These are phyloP conservation scores for Dermatemys mawii DNA, from an alignment of 2,113 vertebrate species.

Conservation along the genomic window DNA sequence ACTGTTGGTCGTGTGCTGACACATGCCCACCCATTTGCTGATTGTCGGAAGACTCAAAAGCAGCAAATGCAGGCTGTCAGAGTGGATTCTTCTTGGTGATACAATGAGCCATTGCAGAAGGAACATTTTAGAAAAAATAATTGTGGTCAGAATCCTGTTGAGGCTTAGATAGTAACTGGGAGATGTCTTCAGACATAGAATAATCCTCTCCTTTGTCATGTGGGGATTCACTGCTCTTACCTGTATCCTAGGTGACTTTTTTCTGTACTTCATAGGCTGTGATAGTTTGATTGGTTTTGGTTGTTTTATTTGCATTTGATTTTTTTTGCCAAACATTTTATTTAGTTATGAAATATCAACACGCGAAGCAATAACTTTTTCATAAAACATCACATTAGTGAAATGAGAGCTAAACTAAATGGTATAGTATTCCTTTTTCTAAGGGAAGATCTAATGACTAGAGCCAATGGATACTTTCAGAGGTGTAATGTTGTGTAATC, in stretches of 20 bases:
- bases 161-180: not conserved
- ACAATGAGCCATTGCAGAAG: not conserved
- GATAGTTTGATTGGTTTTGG: not conserved
- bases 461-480: accelerated
- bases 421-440: not conserved
- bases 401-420: not conserved
- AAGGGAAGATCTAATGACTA: not conserved
- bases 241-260: not conserved
- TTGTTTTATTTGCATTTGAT: not conserved
- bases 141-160: not conserved
- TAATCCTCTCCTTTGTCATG: not conserved
- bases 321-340: not conserved
- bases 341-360: not conserved
- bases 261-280: not conserved
- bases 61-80: not conserved
- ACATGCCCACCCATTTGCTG: not conserved
- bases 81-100: not conserved
- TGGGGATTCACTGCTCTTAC: not conserved
- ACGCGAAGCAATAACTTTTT: not conserved
- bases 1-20: not conserved
- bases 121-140: not conserved
- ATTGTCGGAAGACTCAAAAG: not conserved
- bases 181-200: not conserved
- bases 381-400: not conserved
- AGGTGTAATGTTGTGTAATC: not conserved